Evolutionary conservation across 1,140 invertebrate genomes (phyloP).

Genomic region (Oscheius sp.): DNA sequence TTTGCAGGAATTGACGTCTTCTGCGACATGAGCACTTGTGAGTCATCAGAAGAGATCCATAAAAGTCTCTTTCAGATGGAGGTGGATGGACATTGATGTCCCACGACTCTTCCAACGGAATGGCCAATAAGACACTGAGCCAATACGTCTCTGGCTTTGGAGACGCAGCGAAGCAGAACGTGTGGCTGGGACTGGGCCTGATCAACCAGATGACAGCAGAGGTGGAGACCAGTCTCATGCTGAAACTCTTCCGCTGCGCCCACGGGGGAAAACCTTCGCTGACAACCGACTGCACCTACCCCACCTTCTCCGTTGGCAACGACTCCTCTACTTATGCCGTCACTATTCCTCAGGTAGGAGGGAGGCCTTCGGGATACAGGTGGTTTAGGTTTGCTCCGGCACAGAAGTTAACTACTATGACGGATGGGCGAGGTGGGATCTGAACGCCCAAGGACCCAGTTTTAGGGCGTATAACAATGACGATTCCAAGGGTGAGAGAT

Average conservation of each 20-base stretch:
- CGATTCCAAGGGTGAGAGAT: neutral
- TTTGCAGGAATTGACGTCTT: conserved; percentile 43
- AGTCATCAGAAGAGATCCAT: conserved; percentile 34
- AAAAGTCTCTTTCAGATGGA: neutral
- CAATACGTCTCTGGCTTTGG: conserved; percentile 37
- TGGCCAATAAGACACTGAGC: conserved; percentile 13
- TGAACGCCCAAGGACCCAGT: conserved; percentile 27
- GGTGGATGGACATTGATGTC: conserved; percentile 60
- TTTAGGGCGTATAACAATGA: conserved; percentile 34
- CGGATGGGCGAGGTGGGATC: conserved; percentile 41
- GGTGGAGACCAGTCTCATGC: conserved; percentile 16
- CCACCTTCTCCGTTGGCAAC: conserved; percentile 22
- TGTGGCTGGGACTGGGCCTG: conserved; percentile 34
- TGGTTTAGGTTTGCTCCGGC: conserved; percentile 27
- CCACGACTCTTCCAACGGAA: conserved; percentile 11
- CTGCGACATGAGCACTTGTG: conserved; percentile 46
- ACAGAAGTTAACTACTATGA: conserved; percentile 36
- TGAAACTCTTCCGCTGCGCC: conserved; percentile 31
- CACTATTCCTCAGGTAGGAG: conserved; percentile 26
- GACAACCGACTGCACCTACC: conserved; percentile 39
- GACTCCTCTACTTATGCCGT: conserved; percentile 26
- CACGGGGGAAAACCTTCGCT: conserved; percentile 18
- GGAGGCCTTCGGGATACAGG: no score
- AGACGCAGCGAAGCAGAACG: conserved; percentile 7
- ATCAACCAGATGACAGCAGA: conserved; percentile 21